Base-by-base conservation (phyloP, 2,797 vertebrate species). In the Spatula clypeata region DNA sequence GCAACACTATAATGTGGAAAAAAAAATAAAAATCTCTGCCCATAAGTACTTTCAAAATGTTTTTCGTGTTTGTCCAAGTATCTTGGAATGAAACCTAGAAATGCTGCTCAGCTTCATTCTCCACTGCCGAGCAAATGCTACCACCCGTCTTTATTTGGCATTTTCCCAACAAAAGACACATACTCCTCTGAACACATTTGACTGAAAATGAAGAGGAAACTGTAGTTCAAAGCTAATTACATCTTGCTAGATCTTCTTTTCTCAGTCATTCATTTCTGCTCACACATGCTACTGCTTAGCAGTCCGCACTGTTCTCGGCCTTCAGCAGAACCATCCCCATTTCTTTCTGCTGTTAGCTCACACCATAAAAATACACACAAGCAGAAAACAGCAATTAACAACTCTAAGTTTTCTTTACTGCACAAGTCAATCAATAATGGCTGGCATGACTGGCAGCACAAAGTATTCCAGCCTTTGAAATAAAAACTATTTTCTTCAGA, bases 221-320 rank as follows among this genome's bases (percentile, higher is more conserved):
- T 94, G 89, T 58, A 96, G 95, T 95, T 97, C 84, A 96, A 96
- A 95, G 90, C 88, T 96, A 95, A 95, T 94, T 94, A 95, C 88
- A 89, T 94, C 85, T 97, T 10, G 16, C 91, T 90, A 93, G 86
- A 60, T 97, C 90, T 97, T 93, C 80, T 94, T 96, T 97, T 95
- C 92, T 95, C 88, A 92, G 91, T 92, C 91, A 96, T 93, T 94
- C 92, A 93, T 93, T 94, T 93, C 83, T 92, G 71, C 94, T 97
- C 96, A 94, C 94, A 96, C 94, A 96, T 94, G 94, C 83, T 96
- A 70, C 91, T 91, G 90, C 90, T 96, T 95, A 96, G 84, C 88
- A 94, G 90, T 94, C 94, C 80, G 65, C 86, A 92, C 92, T 94
- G 94, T 94, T 94, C 90, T 95, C n/a, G 71, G 88, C 93, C 93